These are phyloP conservation scores for Disparrhopalites patrizii DNA, from an alignment of 2,888 invertebrate genomes.

Conservation along the genomic window DNA sequence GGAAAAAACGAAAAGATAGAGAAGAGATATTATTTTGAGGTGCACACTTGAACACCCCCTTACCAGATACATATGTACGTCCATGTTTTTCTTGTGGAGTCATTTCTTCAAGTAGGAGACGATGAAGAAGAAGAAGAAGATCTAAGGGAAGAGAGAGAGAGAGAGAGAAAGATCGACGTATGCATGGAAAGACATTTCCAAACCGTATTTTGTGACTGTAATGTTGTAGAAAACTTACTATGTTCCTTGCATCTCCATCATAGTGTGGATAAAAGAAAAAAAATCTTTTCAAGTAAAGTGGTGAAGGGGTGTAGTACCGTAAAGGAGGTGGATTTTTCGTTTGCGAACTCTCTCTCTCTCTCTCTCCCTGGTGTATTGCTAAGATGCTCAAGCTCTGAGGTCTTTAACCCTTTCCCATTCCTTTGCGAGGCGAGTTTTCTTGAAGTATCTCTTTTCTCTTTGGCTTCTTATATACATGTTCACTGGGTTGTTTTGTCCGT, in stretches of 20 bases:
- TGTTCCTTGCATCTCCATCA: too few species aligned
- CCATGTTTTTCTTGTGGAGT: background rate
- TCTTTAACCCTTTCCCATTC: constrained; percentile 30
- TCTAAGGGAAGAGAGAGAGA: constrained; percentile 16
- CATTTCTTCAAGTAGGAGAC: background rate
- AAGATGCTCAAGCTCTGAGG: constrained; percentile 26
- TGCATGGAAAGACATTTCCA: background rate
- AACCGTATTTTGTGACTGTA: too few species aligned
- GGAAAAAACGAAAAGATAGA: too few species aligned
- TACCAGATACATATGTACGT: background rate
- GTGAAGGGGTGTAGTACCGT: constrained; percentile 29
- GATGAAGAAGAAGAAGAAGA: background rate
- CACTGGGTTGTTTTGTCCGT: constrained; percentile 19
- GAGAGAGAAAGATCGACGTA: constrained; percentile 1
- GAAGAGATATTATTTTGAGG: too few species aligned
- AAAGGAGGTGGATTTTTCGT: constrained; percentile 28
- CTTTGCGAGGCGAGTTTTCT: constrained; percentile 16
- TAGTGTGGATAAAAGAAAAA: too few species aligned
- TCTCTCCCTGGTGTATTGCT: background rate
- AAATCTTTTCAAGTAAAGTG: constrained; percentile 23
- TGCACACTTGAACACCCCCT: too few species aligned
- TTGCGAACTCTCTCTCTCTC: constrained; percentile 26
- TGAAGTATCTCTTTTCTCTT: constrained; percentile 4
- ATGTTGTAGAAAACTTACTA: too few species aligned
- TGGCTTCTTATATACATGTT: constrained; percentile 1